A percentile compares a stretch with the other conserved stretches of the same genome.
Conservation (phyloP, 2,888 invertebrate species). For the Oxycera nigricornis region DNA sequence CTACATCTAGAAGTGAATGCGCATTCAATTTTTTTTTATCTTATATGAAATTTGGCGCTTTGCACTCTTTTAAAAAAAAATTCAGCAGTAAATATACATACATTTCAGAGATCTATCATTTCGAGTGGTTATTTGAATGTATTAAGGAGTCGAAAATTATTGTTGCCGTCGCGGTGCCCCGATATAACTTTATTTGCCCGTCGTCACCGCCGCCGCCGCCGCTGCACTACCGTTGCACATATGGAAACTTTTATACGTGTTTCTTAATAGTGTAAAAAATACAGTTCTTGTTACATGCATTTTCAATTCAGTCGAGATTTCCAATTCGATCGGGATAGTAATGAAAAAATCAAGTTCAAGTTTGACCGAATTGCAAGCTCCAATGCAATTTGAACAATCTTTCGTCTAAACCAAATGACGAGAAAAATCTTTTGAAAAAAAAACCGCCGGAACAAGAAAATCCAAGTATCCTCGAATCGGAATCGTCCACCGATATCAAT, state of each 20-base stretch:
- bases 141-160: conserved; percentile 24
- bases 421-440: background rate
- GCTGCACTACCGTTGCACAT: conserved; percentile 18
- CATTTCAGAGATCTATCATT: conserved; percentile 47
- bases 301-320: conserved; percentile 63
- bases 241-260: conserved; percentile 17
- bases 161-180: conserved; percentile 6
- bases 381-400: background rate
- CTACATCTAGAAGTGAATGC: background rate
- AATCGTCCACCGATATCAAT: background rate
- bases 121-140: conserved; percentile 33
- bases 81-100: too few relatives aligned
- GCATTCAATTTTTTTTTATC: background rate
- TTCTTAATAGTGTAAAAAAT: conserved; percentile 35
- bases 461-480: background rate
- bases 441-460: background rate
- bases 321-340: conserved; percentile 60
- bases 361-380: conserved; percentile 11
- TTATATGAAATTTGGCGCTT: background rate
- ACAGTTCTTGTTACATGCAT: conserved; percentile 52
- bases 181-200: background rate
- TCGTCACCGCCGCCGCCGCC: background rate
- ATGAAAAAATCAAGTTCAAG: conserved; percentile 15
- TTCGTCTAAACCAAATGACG: background rate
- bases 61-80: conserved; percentile 29